Evolutionary conservation across 2,797 vertebrate species (phyloP), one percentile per base, ranked within the genome.

Genomic region (Taenioides sp.): DNA sequence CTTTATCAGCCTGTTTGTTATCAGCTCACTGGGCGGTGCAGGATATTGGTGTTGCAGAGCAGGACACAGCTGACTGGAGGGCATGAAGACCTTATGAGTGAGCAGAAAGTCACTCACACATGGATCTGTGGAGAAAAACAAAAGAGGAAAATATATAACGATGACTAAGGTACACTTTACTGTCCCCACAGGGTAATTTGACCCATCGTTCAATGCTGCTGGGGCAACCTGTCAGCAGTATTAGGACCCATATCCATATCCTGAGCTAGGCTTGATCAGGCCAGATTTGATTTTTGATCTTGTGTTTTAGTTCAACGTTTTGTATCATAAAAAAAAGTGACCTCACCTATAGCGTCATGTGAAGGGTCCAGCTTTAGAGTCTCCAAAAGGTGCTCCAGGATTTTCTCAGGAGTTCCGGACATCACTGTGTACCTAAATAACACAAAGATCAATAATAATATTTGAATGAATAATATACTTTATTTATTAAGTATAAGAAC

Each of bases 321-420:
- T 4, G 14, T 10, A 55, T 18, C 20, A 22, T 1, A 25, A 57
- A 11, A 57, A 11, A 57, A 25, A 58, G 14, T 23, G 7, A 27
- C 2, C 80, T 25, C 72, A 98, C 97, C 96, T 90, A 91, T 87
- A 0, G 92, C 88, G 58, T 98, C 96, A 3, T 92, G 94, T 78
- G 95, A 92, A 0, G 94, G 93, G 25, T 99, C 97, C 57, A 97
- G 80, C 84, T 95, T 90, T 79, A 98, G 87, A 11, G 94, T 95
- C 85, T 98, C 97, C 88, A 99, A 82, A 7, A 99, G 91, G 75
- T 98, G 95, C 65, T 98, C 97, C 12, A 99, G 92, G 87, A 99
- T 97, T 90, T 99, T 99, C 92, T 99, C 98, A 0, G 98, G 96
- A 0, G 97, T 95, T 77, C 97, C 98, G 0, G 97, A 96, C 95